phyloP scores from a whole-genome alignment of 2,888 invertebrate species.

The Candidula unifasciata region DNA sequence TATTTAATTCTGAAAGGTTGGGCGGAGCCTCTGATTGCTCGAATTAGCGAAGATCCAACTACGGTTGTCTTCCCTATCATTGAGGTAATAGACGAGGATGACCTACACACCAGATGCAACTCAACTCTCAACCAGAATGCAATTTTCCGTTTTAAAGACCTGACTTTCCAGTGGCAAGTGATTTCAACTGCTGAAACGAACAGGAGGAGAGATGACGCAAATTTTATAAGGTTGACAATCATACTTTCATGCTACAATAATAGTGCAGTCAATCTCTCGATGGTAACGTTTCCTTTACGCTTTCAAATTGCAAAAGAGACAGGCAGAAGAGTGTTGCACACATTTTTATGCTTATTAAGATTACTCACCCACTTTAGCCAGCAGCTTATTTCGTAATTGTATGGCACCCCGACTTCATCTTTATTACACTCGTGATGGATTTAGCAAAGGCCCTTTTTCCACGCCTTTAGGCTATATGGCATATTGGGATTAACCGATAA shows the following conservation, averaged over 20 bases:
- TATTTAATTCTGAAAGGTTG: constrained; percentile 41
- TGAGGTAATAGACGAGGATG: constrained; percentile 47
- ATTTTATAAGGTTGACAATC: constrained; percentile 48
- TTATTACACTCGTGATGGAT: too few relatives aligned
- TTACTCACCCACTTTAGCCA: too few relatives aligned
- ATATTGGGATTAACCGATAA: too few relatives aligned
- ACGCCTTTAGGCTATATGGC: too few relatives aligned
- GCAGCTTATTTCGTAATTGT: too few relatives aligned
- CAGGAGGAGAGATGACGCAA: constrained; percentile 38
- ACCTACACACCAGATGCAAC: constrained; percentile 26
- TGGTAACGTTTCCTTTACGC: not conserved
- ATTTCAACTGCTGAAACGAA: constrained; percentile 30
- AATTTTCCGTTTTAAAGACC: constrained; percentile 37
- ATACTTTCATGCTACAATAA: too few relatives aligned
- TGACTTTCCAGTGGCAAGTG: constrained; percentile 49
- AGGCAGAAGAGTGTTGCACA: too few relatives aligned
- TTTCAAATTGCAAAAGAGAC: not conserved
- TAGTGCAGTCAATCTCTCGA: not conserved
- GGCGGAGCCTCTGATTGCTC: constrained; percentile 53
- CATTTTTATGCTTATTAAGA: too few relatives aligned
- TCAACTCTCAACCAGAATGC: constrained; percentile 44
- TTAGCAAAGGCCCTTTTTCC: too few relatives aligned
- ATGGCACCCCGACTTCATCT: too few relatives aligned
- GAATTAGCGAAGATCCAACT: constrained; percentile 46
- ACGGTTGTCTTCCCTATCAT: constrained; percentile 54